phyloP scores from a whole-genome alignment of 2,113 vertebrate genomes.

The Xenopus laevis region DNA sequence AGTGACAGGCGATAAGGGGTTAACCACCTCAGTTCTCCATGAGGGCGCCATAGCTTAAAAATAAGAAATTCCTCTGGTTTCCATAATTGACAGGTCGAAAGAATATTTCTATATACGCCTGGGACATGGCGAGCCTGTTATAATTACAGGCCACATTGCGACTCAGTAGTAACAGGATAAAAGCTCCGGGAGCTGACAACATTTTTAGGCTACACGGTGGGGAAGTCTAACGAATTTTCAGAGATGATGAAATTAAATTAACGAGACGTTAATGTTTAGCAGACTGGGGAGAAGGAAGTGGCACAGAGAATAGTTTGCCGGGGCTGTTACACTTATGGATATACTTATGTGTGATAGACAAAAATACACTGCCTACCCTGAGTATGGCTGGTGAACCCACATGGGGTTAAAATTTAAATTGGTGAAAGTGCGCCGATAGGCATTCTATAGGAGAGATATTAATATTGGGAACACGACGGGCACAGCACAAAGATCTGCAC shows the following conservation, averaged over 20 bases:
- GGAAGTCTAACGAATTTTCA: not conserved
- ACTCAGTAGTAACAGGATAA: not conserved
- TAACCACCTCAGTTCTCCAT: not conserved
- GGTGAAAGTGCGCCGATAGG: too few relatives aligned
- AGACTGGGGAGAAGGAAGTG: too few relatives aligned
- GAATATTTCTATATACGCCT: conserved; percentile 13
- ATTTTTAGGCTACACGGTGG: not conserved
- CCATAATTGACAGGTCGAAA: not conserved
- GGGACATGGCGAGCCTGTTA: not conserved
- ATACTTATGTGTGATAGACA: too few relatives aligned
- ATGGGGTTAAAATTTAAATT: too few relatives aligned
- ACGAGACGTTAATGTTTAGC: too few relatives aligned
- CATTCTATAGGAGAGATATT: too few relatives aligned
- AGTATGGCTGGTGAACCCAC: too few relatives aligned
- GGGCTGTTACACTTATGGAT: too few relatives aligned
- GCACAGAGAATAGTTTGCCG: too few relatives aligned
- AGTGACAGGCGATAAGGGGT: not conserved
- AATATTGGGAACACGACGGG: too few relatives aligned
- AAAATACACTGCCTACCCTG: too few relatives aligned
- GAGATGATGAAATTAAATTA: conserved; percentile 10
- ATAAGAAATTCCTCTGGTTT: not conserved
- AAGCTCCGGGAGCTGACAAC: not conserved
- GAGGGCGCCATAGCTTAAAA: not conserved
- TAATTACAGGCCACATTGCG: not conserved
- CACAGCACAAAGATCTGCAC: too few relatives aligned